Evolutionary conservation across 2,888 invertebrate species (phyloP), one percentile per base, ranked within the genome.

Genomic region (Nymphalis polychloros): DNA sequence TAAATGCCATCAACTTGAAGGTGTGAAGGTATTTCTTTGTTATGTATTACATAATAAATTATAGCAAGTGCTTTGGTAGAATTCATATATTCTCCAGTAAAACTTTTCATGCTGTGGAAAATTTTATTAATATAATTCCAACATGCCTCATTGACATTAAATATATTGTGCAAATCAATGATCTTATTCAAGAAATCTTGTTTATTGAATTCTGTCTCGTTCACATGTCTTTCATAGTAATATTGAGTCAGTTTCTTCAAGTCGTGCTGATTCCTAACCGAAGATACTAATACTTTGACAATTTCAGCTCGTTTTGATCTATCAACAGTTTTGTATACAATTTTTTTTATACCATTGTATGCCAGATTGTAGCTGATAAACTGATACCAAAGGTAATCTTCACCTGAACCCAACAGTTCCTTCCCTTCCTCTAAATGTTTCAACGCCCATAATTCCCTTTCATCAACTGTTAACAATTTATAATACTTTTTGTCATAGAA

Each of bases 391-490:
- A 72, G 53, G 68, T 78, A 87, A 71, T 84, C 80, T 47, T 76
- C 73, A 17, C 80, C 81, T 27, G 50, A 69, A 4, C 83, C 84
- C 17, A 83, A 68, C 41, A 83, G 63, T 64, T 85, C 86, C 46
- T 75, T 71, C 47, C 76, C 76, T 64, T 75, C 78, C 48, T 80
- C 77, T 64, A 87, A 71, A 48, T 88, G 81, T 27, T 72, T 69
- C 20, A 85, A 70, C n/a, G 86, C 86, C 87, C 87, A 88, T 53
- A 64, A 52, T 75, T 87, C 84, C 70, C 68, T 78, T 63, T 86
- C 80, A 23, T 79, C 75, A 46, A n/a, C 1, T 8, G 82, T 81
- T 77, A 88, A 82, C 20, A 85, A 68, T 41, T 76, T 67, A 68
- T 79, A 83, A 64, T 76, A 81, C 0, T 74, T 47, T 7, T 64